phyloP scores from a whole-genome alignment of 1,140 invertebrate species.

The Drosophila persimilis region DNA sequence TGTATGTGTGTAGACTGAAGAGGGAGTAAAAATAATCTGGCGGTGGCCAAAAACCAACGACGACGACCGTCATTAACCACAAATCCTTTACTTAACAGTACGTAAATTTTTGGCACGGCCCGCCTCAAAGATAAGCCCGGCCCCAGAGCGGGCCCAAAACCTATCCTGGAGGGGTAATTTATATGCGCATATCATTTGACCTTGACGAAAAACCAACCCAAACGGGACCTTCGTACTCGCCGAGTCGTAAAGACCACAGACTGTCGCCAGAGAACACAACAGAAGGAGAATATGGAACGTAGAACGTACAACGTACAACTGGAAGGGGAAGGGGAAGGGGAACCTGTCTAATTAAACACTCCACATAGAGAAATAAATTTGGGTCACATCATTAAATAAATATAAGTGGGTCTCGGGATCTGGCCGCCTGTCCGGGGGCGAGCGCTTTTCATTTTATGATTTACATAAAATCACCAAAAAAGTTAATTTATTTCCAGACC shows the following conservation, averaged over 20 bases:
- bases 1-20: no score
- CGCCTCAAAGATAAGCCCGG: constrained; percentile 62
- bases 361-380: constrained; percentile 78
- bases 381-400: constrained; percentile 81
- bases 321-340: constrained; percentile 29
- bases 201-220: constrained; percentile 52
- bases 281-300: no score
- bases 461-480: constrained; percentile 76
- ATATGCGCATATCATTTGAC: constrained; percentile 74
- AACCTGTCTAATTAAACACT: constrained; percentile 77
- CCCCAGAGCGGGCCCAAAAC: constrained; percentile 9
- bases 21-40: constrained; percentile 37
- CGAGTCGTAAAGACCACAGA: constrained; percentile 67
- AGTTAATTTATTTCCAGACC: constrained; percentile 78
- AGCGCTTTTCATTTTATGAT: constrained; percentile 57
- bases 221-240: constrained; percentile 24
- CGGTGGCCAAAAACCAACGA: constrained; percentile 36
- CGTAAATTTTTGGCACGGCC: constrained; percentile 72
- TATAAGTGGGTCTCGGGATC: constrained; percentile 63
- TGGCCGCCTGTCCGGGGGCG: constrained; percentile 17
- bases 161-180: constrained; percentile 54
- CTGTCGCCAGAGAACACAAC: constrained; percentile 47
- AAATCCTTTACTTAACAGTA: constrained; percentile 81
- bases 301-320: no score
- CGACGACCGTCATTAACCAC: constrained; percentile 77